A percentile compares a stretch with the other conserved stretches of the same genome.
phyloP scores from a whole-genome alignment of 2,113 vertebrate species.

The Anoplopoma fimbria region DNA sequence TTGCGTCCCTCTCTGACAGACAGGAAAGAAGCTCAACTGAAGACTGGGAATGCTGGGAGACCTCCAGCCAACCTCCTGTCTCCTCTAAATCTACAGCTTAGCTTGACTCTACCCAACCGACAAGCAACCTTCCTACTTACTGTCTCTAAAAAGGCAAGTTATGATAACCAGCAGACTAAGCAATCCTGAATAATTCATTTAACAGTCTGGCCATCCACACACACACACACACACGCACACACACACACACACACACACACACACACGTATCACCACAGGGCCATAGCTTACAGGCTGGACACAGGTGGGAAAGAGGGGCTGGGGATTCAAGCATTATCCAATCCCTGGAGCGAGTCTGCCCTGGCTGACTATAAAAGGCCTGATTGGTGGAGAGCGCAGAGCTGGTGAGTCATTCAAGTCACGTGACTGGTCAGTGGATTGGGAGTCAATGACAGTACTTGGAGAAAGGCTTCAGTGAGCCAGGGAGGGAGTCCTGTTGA shows the following conservation, averaged over 20 bases:
- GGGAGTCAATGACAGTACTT: conserved; percentile 42
- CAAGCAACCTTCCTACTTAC: conserved; percentile 15
- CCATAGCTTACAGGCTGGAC: conserved; percentile 82
- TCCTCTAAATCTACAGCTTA: conserved; percentile 28
- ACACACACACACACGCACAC: conserved; percentile 15
- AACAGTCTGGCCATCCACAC: conserved; percentile 69
- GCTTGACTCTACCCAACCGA: conserved; percentile 31
- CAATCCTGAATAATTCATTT: conserved; percentile 63
- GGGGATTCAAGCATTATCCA: conserved; percentile 76
- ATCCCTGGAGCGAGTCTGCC: conserved; percentile 70
- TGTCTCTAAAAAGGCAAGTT: conserved; percentile 53
- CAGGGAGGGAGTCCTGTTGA: conserved; percentile 36
- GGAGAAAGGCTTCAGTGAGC: conserved; percentile 25
- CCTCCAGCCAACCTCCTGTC: conserved; percentile 30
- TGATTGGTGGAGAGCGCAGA: conserved; percentile 65
- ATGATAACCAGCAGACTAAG: conserved; percentile 52
- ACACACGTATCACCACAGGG: conserved; percentile 55
- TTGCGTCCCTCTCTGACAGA: conserved; percentile 44
- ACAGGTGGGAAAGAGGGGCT: conserved; percentile 55
- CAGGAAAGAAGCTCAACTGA: conserved; percentile 19
- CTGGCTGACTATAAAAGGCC: conserved; percentile 65
- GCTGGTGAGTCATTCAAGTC: conserved; percentile 57
- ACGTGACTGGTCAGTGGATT: conserved; percentile 44
- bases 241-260: conserved; percentile 20
- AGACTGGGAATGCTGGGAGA: conserved; percentile 50